Evolutionary conservation across 1,140 invertebrate genomes (phyloP).

Genomic region (Andricus grossulariae): DNA sequence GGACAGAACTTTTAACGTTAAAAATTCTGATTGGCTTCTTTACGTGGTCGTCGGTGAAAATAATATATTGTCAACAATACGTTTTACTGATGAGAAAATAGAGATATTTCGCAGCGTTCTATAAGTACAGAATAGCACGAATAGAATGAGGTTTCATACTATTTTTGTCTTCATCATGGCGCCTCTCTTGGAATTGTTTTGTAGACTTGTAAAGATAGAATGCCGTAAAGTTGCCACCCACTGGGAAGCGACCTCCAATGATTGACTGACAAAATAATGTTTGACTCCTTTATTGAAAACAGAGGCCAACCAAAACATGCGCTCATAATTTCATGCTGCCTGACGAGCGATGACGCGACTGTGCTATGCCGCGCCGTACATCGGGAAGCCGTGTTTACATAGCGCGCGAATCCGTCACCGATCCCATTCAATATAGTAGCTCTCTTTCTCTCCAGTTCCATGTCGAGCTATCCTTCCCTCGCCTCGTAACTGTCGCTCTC

Average conservation of each 20-base stretch:
- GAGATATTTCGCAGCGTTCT: background rate
- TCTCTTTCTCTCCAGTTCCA: background rate
- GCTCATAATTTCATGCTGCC: slow-evolving; percentile 40
- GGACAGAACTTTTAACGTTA: too few species aligned
- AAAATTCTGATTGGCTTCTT: too few species aligned
- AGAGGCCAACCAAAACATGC: slow-evolving; percentile 43
- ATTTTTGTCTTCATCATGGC: background rate
- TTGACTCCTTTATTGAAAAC: slow-evolving; percentile 42
- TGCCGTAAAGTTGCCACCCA: slow-evolving; percentile 16
- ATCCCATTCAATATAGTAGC: background rate
- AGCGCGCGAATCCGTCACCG: slow-evolving; percentile 27
- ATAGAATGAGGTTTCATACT: background rate
- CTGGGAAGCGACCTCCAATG: background rate
- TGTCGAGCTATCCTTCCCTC: background rate
- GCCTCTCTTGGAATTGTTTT: background rate
- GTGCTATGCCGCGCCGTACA: slow-evolving; percentile 12
- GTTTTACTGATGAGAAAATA: background rate
- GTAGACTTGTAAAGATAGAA: background rate
- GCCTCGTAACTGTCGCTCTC: background rate
- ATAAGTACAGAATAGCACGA: background rate
- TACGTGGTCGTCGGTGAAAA: background rate
- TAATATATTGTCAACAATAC: background rate
- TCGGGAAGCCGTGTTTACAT: slow-evolving; percentile 41
- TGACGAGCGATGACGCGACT: slow-evolving; percentile 31
- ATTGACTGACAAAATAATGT: slow-evolving; percentile 48